Evolutionary conservation across 2,797 vertebrate species (phyloP).

Genomic region (Gymnothorax javanicus): DNA sequence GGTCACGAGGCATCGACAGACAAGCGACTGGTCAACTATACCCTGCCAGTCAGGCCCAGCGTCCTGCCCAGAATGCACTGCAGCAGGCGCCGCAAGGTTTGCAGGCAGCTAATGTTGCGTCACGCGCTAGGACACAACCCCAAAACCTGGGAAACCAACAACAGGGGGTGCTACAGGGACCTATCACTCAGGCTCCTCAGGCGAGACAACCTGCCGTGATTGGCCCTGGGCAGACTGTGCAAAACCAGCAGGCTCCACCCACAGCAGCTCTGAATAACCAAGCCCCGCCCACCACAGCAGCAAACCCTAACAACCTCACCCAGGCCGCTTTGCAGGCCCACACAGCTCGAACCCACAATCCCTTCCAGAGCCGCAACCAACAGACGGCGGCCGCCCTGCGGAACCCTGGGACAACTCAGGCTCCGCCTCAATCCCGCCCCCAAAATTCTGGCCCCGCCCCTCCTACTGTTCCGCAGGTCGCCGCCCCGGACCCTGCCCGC

Average conservation of each 20-base stretch:
- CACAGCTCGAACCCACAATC: conserved; percentile 51
- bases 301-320: conserved; percentile 55
- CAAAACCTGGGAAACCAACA: conserved; percentile 31
- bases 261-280: conserved; percentile 33
- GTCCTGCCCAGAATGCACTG: not conserved
- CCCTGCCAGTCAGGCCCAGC: not conserved
- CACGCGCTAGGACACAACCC: not conserved
- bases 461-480: conserved; percentile 11
- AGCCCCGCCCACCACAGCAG: not conserved
- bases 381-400: conserved; percentile 66
- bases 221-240: conserved; percentile 26
- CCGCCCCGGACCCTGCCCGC: not conserved
- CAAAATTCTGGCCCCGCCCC: not conserved
- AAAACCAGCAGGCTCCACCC: conserved; percentile 28
- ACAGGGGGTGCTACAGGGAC: conserved; percentile 26
- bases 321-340: conserved; percentile 62
- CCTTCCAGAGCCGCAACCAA: conserved; percentile 56
- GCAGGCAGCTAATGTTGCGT: not conserved
- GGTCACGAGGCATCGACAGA: not conserved
- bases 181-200: conserved; percentile 59
- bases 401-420: conserved; percentile 41
- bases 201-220: conserved; percentile 44
- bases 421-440: conserved; percentile 36
- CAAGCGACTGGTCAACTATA: not conserved
- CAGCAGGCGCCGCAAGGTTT: not conserved